These are phyloP conservation scores for Hemibagrus guttatus DNA, from an alignment of 2,797 vertebrate species.

Conservation along the genomic window DNA sequence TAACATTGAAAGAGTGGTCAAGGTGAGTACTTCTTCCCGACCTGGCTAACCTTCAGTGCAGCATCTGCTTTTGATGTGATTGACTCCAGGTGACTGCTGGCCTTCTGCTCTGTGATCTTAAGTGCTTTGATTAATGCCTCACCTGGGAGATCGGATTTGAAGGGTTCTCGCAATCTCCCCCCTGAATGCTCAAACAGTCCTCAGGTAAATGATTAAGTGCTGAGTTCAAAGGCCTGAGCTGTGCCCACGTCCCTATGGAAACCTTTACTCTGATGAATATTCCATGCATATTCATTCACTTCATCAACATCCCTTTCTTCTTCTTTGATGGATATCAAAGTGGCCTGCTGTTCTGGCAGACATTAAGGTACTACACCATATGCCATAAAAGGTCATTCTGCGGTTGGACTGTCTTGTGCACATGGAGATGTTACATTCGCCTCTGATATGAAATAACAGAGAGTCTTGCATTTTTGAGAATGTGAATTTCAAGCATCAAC, in stretches of 20 bases:
- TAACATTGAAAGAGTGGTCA: constrained; percentile 34
- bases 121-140: constrained; percentile 54
- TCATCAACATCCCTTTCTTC: constrained; percentile 59
- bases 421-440: constrained; percentile 18
- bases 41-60: constrained; percentile 28
- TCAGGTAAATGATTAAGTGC: constrained; percentile 58
- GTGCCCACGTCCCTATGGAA: constrained; percentile 63
- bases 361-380: constrained; percentile 66
- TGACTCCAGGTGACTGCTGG: constrained; percentile 39
- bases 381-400: constrained; percentile 65
- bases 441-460: constrained; percentile 36
- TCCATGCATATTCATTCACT: constrained; percentile 74
- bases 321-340: constrained; percentile 61
- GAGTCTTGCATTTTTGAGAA: constrained; percentile 16
- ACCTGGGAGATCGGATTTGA: constrained; percentile 48
- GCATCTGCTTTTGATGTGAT: constrained; percentile 40
- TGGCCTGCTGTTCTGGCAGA: constrained; percentile 64
- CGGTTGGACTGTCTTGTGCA: constrained; percentile 40
- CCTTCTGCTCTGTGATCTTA: constrained; percentile 41
- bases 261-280: constrained; percentile 68
- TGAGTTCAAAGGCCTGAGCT: constrained; percentile 67
- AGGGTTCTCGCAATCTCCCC: constrained; percentile 38
- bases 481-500: constrained; percentile 42
- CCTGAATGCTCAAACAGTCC: constrained; percentile 54
- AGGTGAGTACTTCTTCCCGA: constrained; percentile 35